Percentiles rank a stretch among this genome's conserved stretches.
Evolutionary conservation across 1,140 invertebrate genomes (phyloP).

Genomic region (Eumeta japonica): DNA sequence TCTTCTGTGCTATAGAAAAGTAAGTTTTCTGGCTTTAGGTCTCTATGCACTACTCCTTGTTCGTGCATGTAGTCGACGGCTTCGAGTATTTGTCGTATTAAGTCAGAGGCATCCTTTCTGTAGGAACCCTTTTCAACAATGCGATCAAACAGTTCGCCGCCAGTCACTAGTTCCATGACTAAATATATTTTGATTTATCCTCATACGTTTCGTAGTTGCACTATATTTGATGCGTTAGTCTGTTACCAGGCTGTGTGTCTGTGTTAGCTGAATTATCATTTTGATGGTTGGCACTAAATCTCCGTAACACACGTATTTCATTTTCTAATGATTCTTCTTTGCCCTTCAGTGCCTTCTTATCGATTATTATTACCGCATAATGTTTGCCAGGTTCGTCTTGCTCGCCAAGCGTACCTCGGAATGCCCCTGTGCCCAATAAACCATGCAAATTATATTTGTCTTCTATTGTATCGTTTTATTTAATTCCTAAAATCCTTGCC

Average conservation of each 20-base stretch:
- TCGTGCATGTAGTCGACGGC: conserved; percentile 99
- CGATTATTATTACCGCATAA: conserved; percentile 99
- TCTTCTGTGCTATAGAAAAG: conserved; percentile 97
- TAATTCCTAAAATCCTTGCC: conserved; percentile 74
- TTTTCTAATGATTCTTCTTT: conserved; percentile 99
- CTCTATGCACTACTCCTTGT: conserved; percentile 90
- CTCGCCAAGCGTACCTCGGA: conserved; percentile 97
- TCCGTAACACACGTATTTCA: conserved; percentile 97
- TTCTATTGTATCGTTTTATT: conserved; percentile 77
- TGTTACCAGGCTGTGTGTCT: conserved; percentile 43
- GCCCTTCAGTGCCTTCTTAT: conserved; percentile 97
- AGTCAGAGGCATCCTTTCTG: conserved; percentile 95
- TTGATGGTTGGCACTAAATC: conserved; percentile 63
- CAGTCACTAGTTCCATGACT: conserved; percentile 99
- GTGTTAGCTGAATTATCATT: no score
- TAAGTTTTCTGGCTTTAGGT: conserved; percentile 95
- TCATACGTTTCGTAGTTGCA: conserved; percentile 97
- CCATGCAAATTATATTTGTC: conserved; percentile 89
- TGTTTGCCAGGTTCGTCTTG: conserved; percentile 88
- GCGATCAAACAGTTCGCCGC: conserved; percentile 96
- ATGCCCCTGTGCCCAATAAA: conserved; percentile 91
- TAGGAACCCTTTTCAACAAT: conserved; percentile 99
- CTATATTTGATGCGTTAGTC: conserved; percentile 82
- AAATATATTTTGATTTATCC: conserved; percentile 97
- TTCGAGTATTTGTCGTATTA: conserved; percentile 94